A percentile compares a stretch with the other conserved stretches of the same genome.
Conservation (phyloP, 2,113 vertebrate genomes). For the Zosterops borbonicus region DNA sequence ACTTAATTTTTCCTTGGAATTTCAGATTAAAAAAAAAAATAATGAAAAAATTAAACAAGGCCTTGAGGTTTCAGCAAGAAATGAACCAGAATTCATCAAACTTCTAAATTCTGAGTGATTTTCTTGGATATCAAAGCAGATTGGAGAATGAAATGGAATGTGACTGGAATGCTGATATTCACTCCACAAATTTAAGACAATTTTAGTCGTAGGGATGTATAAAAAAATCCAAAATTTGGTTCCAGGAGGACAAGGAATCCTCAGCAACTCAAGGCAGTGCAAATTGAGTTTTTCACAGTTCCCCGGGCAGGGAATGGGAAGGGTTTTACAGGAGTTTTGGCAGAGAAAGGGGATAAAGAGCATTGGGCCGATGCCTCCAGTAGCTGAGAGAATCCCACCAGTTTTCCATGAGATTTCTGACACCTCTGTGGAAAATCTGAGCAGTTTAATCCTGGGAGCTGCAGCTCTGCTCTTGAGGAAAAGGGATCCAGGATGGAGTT, state of each 20-base stretch:
- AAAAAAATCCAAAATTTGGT: not conserved
- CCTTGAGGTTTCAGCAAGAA: not conserved
- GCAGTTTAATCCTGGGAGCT: not conserved
- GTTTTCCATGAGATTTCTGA: slow-evolving; percentile 25
- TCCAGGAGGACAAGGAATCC: not conserved
- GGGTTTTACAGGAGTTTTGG: not conserved
- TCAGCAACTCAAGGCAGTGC: not conserved
- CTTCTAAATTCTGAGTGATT: not conserved
- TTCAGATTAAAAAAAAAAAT: not conserved
- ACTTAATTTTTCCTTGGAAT: not conserved
- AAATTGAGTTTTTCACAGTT: not conserved
- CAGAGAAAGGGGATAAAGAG: not conserved
- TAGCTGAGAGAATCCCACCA: not conserved
- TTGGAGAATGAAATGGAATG: not conserved
- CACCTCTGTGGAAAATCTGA: slow-evolving; percentile 40
- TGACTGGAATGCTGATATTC: not conserved
- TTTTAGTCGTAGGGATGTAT: not conserved
- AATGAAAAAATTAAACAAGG: not conserved
- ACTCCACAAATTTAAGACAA: not conserved
- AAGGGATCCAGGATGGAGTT: not conserved
- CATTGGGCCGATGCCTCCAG: not conserved
- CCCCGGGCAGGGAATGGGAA: not conserved
- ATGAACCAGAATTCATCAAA: not conserved
- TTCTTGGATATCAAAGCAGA: not conserved
- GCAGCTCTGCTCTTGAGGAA: not conserved